Evolutionary conservation across 2,113 vertebrate genomes (phyloP).

Genomic region (Pagrus major): DNA sequence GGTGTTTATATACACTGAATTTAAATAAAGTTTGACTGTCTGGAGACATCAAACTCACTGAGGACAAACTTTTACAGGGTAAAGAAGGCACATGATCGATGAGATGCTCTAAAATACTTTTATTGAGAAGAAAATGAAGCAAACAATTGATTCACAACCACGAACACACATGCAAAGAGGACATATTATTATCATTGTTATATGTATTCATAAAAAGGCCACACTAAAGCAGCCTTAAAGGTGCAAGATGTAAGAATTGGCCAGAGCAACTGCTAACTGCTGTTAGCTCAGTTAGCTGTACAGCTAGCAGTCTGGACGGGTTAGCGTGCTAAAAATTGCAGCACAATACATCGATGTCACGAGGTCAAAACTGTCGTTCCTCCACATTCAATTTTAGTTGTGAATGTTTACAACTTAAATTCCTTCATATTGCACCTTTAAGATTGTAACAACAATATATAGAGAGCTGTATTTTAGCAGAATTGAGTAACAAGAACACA

Average conservation of each 20-base stretch:
- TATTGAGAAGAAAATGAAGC: conserved; percentile 19
- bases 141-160: neutral
- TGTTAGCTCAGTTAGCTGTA: too few relatives aligned
- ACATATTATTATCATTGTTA: neutral
- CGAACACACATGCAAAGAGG: neutral
- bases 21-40: neutral
- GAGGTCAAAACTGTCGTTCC: too few relatives aligned
- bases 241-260: too few relatives aligned
- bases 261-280: too few relatives aligned
- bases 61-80: neutral
- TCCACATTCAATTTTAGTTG: too few relatives aligned
- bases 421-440: too few relatives aligned
- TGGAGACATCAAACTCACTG: neutral
- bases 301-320: too few relatives aligned
- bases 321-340: too few relatives aligned
- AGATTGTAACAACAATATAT: neutral
- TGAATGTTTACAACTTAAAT: too few relatives aligned
- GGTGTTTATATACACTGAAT: neutral
- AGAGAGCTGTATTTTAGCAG: neutral
- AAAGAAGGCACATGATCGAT: neutral
- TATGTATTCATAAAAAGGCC: neutral
- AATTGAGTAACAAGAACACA: neutral
- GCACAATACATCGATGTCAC: too few relatives aligned
- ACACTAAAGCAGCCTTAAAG: neutral
- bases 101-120: neutral